phyloP scores from a whole-genome alignment of 1,140 invertebrate genomes.

The Leptinotarsa undecemlineata region DNA sequence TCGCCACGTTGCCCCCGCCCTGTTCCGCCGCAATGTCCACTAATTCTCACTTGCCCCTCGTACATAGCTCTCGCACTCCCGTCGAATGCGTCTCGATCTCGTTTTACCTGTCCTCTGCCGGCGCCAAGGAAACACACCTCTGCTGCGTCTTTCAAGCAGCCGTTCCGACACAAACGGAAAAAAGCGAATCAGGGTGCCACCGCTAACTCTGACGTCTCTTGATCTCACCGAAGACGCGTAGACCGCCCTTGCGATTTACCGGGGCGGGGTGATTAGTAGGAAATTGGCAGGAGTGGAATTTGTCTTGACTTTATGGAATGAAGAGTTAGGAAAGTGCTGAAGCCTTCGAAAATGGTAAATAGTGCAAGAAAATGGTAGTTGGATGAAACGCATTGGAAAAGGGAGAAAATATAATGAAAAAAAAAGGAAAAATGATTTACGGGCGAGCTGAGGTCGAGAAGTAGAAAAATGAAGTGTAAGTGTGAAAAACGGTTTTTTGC shows the following conservation, averaged over 20 bases:
- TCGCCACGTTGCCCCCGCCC: background rate
- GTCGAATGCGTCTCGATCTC: background rate
- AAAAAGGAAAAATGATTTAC: too few relatives aligned
- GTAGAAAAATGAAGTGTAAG: too few relatives aligned
- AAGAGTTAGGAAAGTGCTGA: too few relatives aligned
- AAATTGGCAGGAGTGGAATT: background rate
- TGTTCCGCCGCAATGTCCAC: background rate
- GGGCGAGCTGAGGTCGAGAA: too few relatives aligned
- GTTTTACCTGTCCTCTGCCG: conserved; percentile 13
- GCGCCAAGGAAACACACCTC: conserved; percentile 22
- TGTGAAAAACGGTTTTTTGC: too few relatives aligned
- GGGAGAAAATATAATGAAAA: too few relatives aligned
- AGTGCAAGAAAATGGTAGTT: too few relatives aligned
- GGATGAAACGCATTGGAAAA: too few relatives aligned
- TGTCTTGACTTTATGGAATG: too few relatives aligned
- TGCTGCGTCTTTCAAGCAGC: conserved; percentile 4
- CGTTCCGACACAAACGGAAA: conserved; percentile 6
- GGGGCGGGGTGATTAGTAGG: background rate
- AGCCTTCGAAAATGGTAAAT: too few relatives aligned
- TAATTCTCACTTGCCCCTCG: background rate
- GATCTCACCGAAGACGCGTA: background rate
- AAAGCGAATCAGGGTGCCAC: background rate
- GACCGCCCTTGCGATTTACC: conserved; percentile 4
- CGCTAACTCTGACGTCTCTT: background rate
- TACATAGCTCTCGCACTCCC: background rate